A percentile compares a stretch with the other conserved stretches of the same genome.
phyloP scores from a whole-genome alignment of 1,140 invertebrate genomes.

The Leucophenga varia region DNA sequence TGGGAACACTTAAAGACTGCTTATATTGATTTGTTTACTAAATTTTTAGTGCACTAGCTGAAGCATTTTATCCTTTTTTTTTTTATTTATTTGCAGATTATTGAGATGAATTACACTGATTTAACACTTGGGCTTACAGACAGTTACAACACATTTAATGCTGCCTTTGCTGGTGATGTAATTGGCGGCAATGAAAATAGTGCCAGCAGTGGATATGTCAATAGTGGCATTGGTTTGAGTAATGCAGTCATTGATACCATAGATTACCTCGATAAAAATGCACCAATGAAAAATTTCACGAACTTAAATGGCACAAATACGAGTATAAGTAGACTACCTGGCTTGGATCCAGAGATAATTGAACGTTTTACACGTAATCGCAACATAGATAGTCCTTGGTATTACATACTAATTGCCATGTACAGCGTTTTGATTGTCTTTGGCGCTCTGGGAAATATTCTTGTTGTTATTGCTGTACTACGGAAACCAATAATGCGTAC shows the following conservation, averaged over 20 bases:
- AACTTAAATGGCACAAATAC: slow-evolving; percentile 13
- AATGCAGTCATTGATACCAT: slow-evolving; percentile 17
- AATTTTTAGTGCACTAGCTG: slow-evolving; percentile 7
- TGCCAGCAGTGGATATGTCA: background rate
- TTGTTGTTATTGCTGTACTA: slow-evolving; percentile 77
- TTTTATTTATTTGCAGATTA: slow-evolving; percentile 25
- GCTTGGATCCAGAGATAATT: slow-evolving; percentile 52
- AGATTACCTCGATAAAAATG: slow-evolving; percentile 26
- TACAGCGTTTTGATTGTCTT: slow-evolving; percentile 76
- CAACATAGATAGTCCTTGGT: slow-evolving; percentile 66
- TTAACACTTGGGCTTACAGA: slow-evolving; percentile 5
- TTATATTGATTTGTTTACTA: slow-evolving; percentile 7
- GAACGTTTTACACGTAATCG: slow-evolving; percentile 67
- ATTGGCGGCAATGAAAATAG: slow-evolving; percentile 16
- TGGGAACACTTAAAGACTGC: slow-evolving; percentile 12
- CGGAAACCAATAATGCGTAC: slow-evolving; percentile 82
- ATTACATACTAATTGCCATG: slow-evolving; percentile 67
- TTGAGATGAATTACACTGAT: slow-evolving; percentile 39
- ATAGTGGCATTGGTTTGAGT: slow-evolving; percentile 12
- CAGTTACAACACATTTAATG: slow-evolving; percentile 4
- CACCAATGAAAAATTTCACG: background rate
- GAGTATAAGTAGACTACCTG: slow-evolving; percentile 8
- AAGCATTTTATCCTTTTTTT: slow-evolving; percentile 5
- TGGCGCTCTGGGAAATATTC: slow-evolving; percentile 75
- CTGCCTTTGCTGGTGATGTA: slow-evolving; percentile 11